phyloP scores from a whole-genome alignment of 1,140 invertebrate species.

The Danaus plexippus region DNA sequence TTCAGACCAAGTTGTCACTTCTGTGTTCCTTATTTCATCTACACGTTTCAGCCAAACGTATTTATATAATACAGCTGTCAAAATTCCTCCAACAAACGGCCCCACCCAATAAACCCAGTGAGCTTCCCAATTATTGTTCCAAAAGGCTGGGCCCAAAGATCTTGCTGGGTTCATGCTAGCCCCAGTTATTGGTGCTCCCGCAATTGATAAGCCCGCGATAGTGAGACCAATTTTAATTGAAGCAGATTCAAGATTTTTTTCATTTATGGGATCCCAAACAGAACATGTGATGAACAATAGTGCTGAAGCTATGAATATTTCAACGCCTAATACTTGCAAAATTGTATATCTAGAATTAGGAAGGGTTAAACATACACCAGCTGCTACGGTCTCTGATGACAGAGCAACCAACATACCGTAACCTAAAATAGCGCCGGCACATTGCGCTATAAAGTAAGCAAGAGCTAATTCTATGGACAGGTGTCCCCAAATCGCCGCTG shows the following conservation, averaged over 20 bases:
- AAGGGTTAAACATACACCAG: conserved; percentile 74
- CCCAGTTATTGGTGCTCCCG: conserved; percentile 74
- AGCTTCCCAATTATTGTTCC: conserved; percentile 76
- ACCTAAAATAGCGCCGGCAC: conserved; percentile 79
- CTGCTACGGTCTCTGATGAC: conserved; percentile 56
- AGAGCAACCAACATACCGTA: conserved; percentile 76
- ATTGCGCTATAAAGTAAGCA: conserved; percentile 80
- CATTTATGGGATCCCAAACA: conserved; percentile 73
- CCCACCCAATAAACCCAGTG: conserved; percentile 88
- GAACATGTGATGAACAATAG: conserved; percentile 79
- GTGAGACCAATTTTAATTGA: conserved; percentile 73
- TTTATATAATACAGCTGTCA: conserved; percentile 76
- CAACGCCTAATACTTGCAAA: conserved; percentile 46
- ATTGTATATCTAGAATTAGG: conserved; percentile 60
- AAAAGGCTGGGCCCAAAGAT: conserved; percentile 82
- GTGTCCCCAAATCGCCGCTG: conserved; percentile 72
- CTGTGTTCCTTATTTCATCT: conserved; percentile 6
- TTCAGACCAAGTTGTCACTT: conserved; percentile 12
- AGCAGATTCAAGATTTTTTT: conserved; percentile 68
- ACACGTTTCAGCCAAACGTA: conserved; percentile 57
- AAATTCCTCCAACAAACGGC: conserved; percentile 73
- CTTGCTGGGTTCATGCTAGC: conserved; percentile 88
- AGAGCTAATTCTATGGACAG: conserved; percentile 75
- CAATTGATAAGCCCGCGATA: conserved; percentile 74
- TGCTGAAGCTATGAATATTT: conserved; percentile 76